Evolutionary conservation across 1,140 invertebrate species (phyloP).

Genomic region (Aleiodes sp.): DNA sequence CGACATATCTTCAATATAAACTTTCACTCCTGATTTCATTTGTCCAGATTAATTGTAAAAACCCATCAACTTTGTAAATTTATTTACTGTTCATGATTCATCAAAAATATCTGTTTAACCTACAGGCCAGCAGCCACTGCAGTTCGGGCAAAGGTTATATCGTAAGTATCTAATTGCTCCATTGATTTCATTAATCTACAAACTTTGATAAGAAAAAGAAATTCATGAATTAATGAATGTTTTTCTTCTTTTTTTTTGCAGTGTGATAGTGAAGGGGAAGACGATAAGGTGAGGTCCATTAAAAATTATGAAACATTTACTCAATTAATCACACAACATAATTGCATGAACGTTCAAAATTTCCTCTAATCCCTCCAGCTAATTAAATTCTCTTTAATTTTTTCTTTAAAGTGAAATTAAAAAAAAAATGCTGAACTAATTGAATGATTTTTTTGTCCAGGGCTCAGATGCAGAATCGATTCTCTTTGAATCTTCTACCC

Average conservation of each 20-base stretch:
- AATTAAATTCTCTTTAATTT: too few species aligned
- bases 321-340: too few species aligned
- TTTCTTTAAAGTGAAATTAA: too few species aligned
- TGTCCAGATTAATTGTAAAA: not conserved
- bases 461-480: slow-evolving; percentile 79
- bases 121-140: slow-evolving; percentile 85
- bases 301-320: not conserved
- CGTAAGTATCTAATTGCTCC: slow-evolving; percentile 73
- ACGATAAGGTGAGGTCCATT: slow-evolving; percentile 78
- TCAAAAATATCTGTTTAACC: slow-evolving; percentile 30
- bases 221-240: slow-evolving; percentile 6
- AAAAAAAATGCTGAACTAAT: not conserved
- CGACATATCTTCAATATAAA: too few species aligned
- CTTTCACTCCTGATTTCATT: too few species aligned
- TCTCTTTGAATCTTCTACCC: slow-evolving; percentile 75
- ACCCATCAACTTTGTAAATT: not conserved
- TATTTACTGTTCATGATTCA: not conserved
- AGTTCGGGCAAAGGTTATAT: slow-evolving; percentile 90
- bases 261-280: slow-evolving; percentile 90
- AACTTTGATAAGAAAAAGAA: slow-evolving; percentile 23
- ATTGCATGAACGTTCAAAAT: too few species aligned
- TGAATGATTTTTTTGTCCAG: slow-evolving; percentile 58
- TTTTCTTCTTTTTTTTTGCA: slow-evolving; percentile 69
- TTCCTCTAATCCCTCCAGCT: too few species aligned
- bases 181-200: slow-evolving; percentile 19